phyloP scores from a whole-genome alignment of 2,888 invertebrate genomes.

The Drosophila algonquin region DNA sequence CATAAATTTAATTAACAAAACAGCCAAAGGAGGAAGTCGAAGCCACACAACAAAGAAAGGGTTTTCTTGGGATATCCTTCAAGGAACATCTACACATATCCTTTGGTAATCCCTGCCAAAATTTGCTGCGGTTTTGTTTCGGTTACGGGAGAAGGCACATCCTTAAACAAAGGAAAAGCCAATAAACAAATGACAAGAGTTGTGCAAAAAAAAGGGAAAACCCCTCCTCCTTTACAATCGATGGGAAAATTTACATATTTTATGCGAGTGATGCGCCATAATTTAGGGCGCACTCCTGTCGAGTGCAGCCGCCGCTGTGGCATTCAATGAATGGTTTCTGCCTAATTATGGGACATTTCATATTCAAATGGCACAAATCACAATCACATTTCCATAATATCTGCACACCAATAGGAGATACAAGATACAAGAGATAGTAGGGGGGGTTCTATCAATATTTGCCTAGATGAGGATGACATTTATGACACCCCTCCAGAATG shows the following conservation, averaged over 20 bases:
- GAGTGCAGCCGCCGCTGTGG: background rate
- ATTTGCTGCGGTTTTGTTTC: background rate
- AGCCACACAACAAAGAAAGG: slow-evolving; percentile 34
- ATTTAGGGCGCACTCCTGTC: slow-evolving; percentile 52
- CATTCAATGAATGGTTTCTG: background rate
- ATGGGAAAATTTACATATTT: slow-evolving; percentile 69
- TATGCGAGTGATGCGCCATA: slow-evolving; percentile 35
- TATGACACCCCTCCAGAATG: background rate
- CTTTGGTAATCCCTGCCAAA: slow-evolving; percentile 1
- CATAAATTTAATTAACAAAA: slow-evolving; percentile 76
- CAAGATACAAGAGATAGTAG: slow-evolving; percentile 4
- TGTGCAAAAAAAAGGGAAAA: background rate
- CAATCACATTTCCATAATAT: slow-evolving; percentile 67
- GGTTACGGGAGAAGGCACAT: background rate
- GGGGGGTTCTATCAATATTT: slow-evolving; percentile 58
- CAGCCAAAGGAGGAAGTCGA: slow-evolving; percentile 46
- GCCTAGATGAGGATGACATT: slow-evolving; percentile 36
- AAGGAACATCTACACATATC: slow-evolving; percentile 4
- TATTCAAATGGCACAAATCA: slow-evolving; percentile 51
- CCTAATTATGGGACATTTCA: slow-evolving; percentile 60
- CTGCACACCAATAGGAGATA: slow-evolving; percentile 58
- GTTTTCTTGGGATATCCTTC: slow-evolving; percentile 10
- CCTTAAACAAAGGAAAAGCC: background rate
- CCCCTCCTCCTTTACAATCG: background rate
- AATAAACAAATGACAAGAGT: background rate